Evolutionary conservation across 2,113 vertebrate species (phyloP).

Genomic region (Boulengeromyrus knoepffleri): DNA sequence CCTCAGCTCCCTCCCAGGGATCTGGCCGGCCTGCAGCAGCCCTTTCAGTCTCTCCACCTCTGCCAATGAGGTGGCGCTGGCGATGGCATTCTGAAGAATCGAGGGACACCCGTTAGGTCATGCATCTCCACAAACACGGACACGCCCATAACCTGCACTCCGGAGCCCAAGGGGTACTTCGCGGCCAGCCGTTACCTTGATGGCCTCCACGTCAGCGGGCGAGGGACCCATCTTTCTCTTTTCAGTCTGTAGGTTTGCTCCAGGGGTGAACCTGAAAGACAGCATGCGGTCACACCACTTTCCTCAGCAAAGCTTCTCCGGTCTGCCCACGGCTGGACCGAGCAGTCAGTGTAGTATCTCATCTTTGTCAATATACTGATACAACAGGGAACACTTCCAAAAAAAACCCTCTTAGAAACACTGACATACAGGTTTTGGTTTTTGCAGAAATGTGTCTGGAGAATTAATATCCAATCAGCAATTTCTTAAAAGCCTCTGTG

Average conservation of each 20-base stretch:
- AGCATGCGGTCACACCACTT: constrained; percentile 9
- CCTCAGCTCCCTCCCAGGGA: constrained; percentile 79
- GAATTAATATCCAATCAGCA: constrained; percentile 1
- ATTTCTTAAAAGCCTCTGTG: background rate
- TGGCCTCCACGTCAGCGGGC: constrained; percentile 87
- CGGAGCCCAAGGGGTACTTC: background rate
- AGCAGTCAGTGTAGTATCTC: constrained; percentile 88
- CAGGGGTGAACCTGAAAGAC: constrained; percentile 79
- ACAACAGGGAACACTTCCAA: constrained; percentile 62
- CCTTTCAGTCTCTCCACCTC: constrained; percentile 91
- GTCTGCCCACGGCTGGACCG: constrained; percentile 64
- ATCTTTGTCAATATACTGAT: constrained; percentile 90
- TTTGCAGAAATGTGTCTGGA: background rate
- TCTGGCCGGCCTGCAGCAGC: constrained; percentile 87
- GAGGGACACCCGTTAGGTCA: background rate
- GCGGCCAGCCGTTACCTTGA: constrained; percentile 67
- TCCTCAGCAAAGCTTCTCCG: constrained; percentile 56
- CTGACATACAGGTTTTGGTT: constrained; percentile 26
- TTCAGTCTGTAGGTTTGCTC: constrained; percentile 75
- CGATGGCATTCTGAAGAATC: constrained; percentile 74
- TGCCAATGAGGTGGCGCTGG: constrained; percentile 82
- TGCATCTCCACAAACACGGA: background rate
- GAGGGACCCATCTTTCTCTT: constrained; percentile 84
- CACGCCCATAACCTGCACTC: background rate
- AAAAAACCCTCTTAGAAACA: constrained; percentile 76